phyloP scores from a whole-genome alignment of 2,113 vertebrate species.

The human (Homo sapiens) region DNA sequence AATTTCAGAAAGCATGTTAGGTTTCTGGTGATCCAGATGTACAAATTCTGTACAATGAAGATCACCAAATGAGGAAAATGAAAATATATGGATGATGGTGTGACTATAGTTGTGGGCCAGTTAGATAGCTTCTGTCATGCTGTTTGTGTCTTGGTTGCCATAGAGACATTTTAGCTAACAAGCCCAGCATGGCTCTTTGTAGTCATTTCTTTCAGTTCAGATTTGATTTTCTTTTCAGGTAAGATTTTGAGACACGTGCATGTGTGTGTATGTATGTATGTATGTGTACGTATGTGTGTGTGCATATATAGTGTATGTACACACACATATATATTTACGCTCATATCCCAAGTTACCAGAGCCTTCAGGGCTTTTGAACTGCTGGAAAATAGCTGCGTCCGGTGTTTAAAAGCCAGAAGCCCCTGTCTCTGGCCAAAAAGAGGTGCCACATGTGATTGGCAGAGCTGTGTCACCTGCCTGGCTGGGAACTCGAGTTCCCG shows the following conservation, averaged over 20 bases:
- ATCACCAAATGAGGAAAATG: background rate
- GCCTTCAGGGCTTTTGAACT: background rate
- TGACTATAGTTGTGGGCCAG: background rate
- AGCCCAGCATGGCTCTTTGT: background rate
- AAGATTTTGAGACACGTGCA: background rate
- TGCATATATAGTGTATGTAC: background rate
- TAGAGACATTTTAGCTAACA: background rate
- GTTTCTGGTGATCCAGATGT: background rate
- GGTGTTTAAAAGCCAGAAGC: background rate
- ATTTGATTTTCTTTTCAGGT: background rate
- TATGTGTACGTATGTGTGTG: background rate
- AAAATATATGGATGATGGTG: rapidly evolving
- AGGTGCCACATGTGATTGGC: background rate
- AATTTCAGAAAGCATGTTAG: background rate
- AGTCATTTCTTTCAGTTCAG: background rate
- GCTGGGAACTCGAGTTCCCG: background rate
- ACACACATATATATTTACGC: rapidly evolving
- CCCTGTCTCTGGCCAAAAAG: background rate
- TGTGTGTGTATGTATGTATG: background rate
- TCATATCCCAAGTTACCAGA: background rate
- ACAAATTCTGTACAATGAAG: background rate
- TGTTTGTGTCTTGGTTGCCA: background rate
- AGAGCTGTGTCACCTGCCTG: background rate
- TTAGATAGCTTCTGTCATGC: background rate
- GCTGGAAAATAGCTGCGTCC: background rate